Evolutionary conservation across 2,888 invertebrate genomes (phyloP), one percentile per base, ranked within the genome.

Genomic region (Drosophila ustulata): DNA sequence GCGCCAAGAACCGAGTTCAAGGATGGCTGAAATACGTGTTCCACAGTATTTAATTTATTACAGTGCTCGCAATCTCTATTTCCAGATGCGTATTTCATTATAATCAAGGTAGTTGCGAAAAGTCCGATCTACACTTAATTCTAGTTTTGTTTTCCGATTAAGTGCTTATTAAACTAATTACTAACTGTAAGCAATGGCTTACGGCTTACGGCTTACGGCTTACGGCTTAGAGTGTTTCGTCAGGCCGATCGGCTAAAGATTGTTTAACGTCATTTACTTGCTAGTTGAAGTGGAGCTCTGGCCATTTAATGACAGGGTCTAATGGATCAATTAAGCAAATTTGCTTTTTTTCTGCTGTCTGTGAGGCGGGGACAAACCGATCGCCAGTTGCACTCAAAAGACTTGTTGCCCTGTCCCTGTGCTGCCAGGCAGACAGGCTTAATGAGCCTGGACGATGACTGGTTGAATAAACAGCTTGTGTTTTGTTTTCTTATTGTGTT

Each of bases 241-340:
- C 25, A 39, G 53, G 23, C 37, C 18, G 18, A 34, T 25, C 32
- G 46, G 26, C 56, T 56, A 25, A 46, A 1, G 4, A 45, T 53
- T 39, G 49, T 37, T 51, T 23, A 52, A 43, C 37, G 46, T 46
- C 28, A 55, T n/a, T 28, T 39, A 46, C 9, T 11, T n/a, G 4
- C 4, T 11, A 32, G 45, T 43, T 28, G 34, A n/a, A 45, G 45
- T 56, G 9, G 23, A 39, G 25, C 37, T 61, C 43, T 55, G 66
- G 63, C 18, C 63, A 64, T 57, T 57, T 74, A 81, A 78, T 78
- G 56, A 63, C 65, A 49, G 57, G n/a, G 30, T 49, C 69, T 78
- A 75, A 80, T 78, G 64, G 57, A 66, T 80, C 57, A 82, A 82
- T 78, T 75, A 82, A 47, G 34, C 18, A 47, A 50, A 55, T 23